Percentiles rank a stretch among this genome's conserved stretches.
Conservation (phyloP, 1,140 invertebrate species). For the Elysia chlorotica region DNA sequence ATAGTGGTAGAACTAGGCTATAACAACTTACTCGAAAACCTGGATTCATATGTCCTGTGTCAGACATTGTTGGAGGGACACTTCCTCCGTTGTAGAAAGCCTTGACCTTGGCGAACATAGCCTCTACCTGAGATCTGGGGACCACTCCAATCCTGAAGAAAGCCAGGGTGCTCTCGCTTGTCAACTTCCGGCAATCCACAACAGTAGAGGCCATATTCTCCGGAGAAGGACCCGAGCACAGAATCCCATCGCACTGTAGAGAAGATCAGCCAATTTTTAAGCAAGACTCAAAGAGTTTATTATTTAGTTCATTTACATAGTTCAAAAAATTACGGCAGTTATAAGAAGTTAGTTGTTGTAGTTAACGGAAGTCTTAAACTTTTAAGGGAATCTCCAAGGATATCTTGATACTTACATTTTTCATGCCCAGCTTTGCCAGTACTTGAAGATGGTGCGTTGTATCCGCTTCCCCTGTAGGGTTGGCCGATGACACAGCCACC, state of each 20-base stretch:
- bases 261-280: no score
- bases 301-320: no score
- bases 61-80: not conserved
- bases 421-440: constrained; percentile 43
- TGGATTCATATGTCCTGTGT: constrained; percentile 3
- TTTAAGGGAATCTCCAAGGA: not conserved
- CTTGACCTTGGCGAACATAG: constrained; percentile 37
- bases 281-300: no score
- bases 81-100: constrained; percentile 21
- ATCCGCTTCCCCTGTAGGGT: constrained; percentile 49
- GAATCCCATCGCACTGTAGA: constrained; percentile 44
- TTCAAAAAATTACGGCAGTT: no score
- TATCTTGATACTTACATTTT: constrained; percentile 44
- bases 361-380: no score
- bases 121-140: constrained; percentile 37
- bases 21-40: constrained; percentile 15
- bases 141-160: constrained; percentile 49
- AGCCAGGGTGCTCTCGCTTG: constrained; percentile 34
- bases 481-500: constrained; percentile 42
- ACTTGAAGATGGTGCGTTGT: constrained; percentile 49
- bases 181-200: constrained; percentile 41
- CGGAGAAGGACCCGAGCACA: constrained; percentile 43
- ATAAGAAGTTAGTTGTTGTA: no score
- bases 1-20: no score
- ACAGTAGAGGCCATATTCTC: constrained; percentile 50